A percentile compares a stretch with the other conserved stretches of the same genome.
These are phyloP conservation scores for Osmerus eperlanus DNA, from an alignment of 2,113 vertebrate species.

Conservation along the genomic window DNA sequence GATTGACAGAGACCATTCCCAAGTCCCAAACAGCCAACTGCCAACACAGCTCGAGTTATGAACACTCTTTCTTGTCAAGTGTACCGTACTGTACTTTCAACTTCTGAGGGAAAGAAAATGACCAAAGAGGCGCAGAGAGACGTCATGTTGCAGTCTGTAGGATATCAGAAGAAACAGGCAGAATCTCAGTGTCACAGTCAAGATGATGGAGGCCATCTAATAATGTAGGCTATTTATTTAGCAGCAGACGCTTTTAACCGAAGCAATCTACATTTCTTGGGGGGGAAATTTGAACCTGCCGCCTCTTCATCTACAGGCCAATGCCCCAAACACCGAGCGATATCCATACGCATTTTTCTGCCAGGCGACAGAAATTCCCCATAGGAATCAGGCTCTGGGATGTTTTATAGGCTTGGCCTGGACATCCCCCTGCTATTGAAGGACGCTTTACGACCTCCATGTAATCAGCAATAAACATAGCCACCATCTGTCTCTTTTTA, in stretches of 20 bases:
- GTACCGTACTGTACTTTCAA: background rate
- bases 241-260: too few relatives aligned
- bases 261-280: too few relatives aligned
- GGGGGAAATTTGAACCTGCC: too few relatives aligned
- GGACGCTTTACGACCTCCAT: slow-evolving; percentile 67
- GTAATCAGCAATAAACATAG: slow-evolving; percentile 76
- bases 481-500: slow-evolving; percentile 75
- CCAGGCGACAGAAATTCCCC: slow-evolving; percentile 34
- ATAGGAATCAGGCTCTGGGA: slow-evolving; percentile 54
- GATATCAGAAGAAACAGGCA: too few relatives aligned
- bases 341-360: too few relatives aligned
- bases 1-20: slow-evolving; percentile 39
- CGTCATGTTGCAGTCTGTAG: too few relatives aligned
- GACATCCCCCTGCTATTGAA: slow-evolving; percentile 60
- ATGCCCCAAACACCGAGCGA: too few relatives aligned
- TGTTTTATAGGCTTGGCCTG: slow-evolving; percentile 60
- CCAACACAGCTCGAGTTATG: slow-evolving; percentile 12
- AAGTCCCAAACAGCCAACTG: slow-evolving; percentile 13
- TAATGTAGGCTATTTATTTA: too few relatives aligned
- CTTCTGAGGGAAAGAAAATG: background rate
- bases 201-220: too few relatives aligned
- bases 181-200: too few relatives aligned
- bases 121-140: background rate
- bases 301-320: too few relatives aligned
- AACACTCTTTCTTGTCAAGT: background rate